These are phyloP conservation scores for Copsychus sechellarum DNA, from an alignment of 2,113 vertebrate genomes.

Conservation along the genomic window DNA sequence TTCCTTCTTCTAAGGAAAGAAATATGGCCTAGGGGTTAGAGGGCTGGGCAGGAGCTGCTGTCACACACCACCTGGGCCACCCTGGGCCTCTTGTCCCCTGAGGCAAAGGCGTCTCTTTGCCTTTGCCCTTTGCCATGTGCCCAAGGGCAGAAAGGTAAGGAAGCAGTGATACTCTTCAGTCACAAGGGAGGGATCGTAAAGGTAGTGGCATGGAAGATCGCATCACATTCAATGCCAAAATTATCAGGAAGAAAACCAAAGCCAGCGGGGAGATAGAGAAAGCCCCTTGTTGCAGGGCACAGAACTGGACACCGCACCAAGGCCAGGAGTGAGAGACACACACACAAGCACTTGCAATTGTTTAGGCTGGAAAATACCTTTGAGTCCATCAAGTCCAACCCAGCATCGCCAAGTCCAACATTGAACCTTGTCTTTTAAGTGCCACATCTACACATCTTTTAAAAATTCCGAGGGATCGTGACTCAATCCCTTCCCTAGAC, in stretches of 20 bases:
- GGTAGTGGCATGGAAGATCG: background rate
- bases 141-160: fast-evolving
- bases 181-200: background rate
- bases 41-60: background rate
- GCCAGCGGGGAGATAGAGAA: background rate
- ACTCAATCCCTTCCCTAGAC: background rate
- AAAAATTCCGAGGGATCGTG: background rate
- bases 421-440: background rate
- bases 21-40: background rate
- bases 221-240: background rate
- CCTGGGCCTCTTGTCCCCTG: fast-evolving
- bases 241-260: background rate
- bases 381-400: background rate
- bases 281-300: background rate
- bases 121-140: fast-evolving
- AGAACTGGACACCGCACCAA: fast-evolving
- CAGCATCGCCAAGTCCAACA: background rate
- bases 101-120: background rate
- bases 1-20: background rate
- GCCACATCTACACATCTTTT: background rate
- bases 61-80: fast-evolving
- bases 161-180: background rate
- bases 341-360: background rate
- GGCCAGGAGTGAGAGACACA: background rate
- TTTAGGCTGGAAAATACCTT: background rate